A percentile compares a stretch with the other conserved stretches of the same genome.
Evolutionary conservation across 1,140 invertebrate genomes (phyloP).

Genomic region (Tachypleus tridentatus): DNA sequence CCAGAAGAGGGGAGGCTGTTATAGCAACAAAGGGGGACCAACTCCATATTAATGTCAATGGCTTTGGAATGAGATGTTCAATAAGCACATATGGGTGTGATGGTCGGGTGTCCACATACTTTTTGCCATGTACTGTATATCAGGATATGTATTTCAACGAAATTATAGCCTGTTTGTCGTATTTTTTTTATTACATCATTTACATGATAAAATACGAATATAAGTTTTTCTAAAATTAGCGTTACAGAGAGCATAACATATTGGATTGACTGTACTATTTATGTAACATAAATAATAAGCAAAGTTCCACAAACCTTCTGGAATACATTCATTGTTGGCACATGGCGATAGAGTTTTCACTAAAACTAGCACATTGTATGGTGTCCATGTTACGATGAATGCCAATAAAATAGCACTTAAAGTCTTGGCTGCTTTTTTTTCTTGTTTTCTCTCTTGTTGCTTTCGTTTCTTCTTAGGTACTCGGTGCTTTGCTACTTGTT

Average conservation of each 20-base stretch:
- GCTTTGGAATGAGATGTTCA: too few relatives aligned
- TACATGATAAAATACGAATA: conserved; percentile 86
- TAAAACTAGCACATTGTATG: conserved; percentile 89
- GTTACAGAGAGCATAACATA: conserved; percentile 96
- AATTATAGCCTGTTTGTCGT: background rate
- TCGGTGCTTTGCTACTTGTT: conserved; percentile 44
- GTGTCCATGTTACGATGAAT: conserved; percentile 98
- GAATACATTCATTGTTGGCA: conserved; percentile 46
- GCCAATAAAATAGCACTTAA: conserved; percentile 90
- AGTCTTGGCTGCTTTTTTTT: conserved; percentile 97
- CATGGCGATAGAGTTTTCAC: conserved; percentile 59
- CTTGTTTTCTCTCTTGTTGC: conserved; percentile 90
- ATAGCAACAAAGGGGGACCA: too few relatives aligned
- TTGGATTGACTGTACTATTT: conserved; percentile 50
- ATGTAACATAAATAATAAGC: conserved; percentile 98
- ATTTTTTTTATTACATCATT: conserved; percentile 45
- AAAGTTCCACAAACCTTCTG: conserved; percentile 81
- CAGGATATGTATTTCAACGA: background rate
- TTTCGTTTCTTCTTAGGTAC: conserved; percentile 54
- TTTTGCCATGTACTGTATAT: too few relatives aligned
- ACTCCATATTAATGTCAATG: too few relatives aligned
- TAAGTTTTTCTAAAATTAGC: conserved; percentile 92
- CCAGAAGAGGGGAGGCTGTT: too few relatives aligned
- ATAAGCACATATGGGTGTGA: too few relatives aligned
- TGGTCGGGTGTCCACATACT: too few relatives aligned